Conservation (phyloP, 2,797 vertebrate species). For the Nothura maculosa region DNA sequence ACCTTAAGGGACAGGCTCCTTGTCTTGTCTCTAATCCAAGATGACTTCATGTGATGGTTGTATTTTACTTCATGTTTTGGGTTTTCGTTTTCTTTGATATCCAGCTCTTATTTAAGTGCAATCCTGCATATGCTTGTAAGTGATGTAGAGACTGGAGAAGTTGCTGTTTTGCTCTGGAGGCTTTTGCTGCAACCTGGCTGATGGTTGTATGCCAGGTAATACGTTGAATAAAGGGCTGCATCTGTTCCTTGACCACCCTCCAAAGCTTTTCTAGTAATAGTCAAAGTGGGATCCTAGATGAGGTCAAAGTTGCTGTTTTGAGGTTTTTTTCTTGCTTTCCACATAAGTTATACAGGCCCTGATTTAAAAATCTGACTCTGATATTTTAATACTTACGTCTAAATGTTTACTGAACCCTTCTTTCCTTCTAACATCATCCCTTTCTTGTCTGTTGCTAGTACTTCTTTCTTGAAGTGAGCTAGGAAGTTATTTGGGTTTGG, state of each 20-base stretch:
- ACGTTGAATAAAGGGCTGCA: background rate
- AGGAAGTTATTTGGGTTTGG: conserved; percentile 19
- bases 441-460: conserved; percentile 37
- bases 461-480: background rate
- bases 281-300: background rate
- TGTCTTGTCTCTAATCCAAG: background rate
- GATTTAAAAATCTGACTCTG: background rate
- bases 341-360: background rate
- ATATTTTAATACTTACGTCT: background rate
- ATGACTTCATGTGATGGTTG: background rate
- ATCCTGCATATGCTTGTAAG: background rate
- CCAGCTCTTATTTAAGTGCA: background rate
- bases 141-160: background rate
- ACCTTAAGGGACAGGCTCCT: background rate
- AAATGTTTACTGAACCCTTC: background rate
- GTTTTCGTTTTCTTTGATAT: background rate
- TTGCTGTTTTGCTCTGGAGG: background rate
- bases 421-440: background rate
- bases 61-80: background rate
- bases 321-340: background rate
- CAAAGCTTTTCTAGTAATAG: background rate
- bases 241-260: background rate
- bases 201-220: background rate
- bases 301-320: background rate
- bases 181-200: background rate